A percentile compares a stretch with the other conserved stretches of the same genome.
phyloP scores from a whole-genome alignment of 2,888 invertebrate species.

The Gasteruption jaculator region DNA sequence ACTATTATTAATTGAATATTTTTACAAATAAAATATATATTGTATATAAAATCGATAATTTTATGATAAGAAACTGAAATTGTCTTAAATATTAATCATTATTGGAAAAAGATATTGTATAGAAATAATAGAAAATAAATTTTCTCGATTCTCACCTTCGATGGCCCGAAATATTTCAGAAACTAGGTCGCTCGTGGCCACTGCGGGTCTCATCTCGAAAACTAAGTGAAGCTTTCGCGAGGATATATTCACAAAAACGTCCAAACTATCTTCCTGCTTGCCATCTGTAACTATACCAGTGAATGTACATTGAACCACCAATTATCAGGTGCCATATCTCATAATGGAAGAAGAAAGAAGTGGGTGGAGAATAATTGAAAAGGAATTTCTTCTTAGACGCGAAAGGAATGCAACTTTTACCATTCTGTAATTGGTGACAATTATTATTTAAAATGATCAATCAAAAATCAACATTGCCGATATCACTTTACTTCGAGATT shows the following conservation, averaged over 20 bases:
- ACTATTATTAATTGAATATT: no score
- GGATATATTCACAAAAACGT: conserved; percentile 56
- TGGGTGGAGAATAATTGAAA: no score
- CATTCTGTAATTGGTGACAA: no score
- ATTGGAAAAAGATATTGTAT: conserved; percentile 7
- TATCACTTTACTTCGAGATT: no score
- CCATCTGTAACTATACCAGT: conserved; percentile 54
- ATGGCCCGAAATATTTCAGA: conserved; percentile 70
- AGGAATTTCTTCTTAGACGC: no score
- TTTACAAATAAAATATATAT: no score
- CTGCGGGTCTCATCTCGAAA: conserved; percentile 58
- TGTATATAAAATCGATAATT: no score
- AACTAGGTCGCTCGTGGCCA: conserved; percentile 67
- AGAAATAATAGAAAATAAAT: conserved; percentile 22
- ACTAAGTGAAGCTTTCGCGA: conserved; percentile 54
- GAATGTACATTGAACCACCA: background rate
- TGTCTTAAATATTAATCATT: conserved; percentile 2
- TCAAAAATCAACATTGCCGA: no score
- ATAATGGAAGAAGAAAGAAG: no score
- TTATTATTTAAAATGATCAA: no score
- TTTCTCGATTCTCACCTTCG: conserved; percentile 57
- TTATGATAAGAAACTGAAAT: conserved; percentile 15
- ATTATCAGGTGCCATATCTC: no score
- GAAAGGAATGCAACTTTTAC: no score
- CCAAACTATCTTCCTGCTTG: conserved; percentile 51